Evolutionary conservation across 2,113 vertebrate genomes (phyloP).

Genomic region (Climacteris rufus): DNA sequence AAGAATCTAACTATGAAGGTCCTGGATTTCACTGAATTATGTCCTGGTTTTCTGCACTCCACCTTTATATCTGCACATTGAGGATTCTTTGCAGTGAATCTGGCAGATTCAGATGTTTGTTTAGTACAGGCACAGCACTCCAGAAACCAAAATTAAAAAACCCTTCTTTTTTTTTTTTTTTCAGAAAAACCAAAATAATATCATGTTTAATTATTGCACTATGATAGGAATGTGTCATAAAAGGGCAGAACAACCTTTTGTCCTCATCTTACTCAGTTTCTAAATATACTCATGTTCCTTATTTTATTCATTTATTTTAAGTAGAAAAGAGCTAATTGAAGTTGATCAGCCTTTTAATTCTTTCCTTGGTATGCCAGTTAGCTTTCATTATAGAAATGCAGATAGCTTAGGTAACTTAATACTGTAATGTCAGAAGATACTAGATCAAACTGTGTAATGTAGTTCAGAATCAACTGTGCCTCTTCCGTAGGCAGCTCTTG

Average conservation of each 20-base stretch:
- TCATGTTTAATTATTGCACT: not conserved
- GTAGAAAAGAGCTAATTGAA: not conserved
- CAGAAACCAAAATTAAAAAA: not conserved
- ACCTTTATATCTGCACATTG: not conserved
- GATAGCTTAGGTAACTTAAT: conserved; percentile 12
- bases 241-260: not conserved
- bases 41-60: not conserved
- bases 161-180: not conserved
- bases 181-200: not conserved
- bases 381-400: not conserved
- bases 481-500: not conserved
- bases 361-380: not conserved
- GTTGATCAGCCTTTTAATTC: not conserved
- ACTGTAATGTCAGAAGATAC: conserved; percentile 13
- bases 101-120: not conserved
- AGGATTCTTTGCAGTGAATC: not conserved
- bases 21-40: not conserved
- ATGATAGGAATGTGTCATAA: not conserved
- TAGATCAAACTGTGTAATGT: not conserved
- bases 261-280: not conserved
- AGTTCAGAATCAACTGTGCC: not conserved
- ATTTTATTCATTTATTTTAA: not conserved
- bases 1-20: not conserved
- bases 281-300: not conserved
- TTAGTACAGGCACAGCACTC: not conserved